These are phyloP conservation scores for Listronotus bonariensis DNA, from an alignment of 1,140 invertebrate genomes.

Conservation along the genomic window DNA sequence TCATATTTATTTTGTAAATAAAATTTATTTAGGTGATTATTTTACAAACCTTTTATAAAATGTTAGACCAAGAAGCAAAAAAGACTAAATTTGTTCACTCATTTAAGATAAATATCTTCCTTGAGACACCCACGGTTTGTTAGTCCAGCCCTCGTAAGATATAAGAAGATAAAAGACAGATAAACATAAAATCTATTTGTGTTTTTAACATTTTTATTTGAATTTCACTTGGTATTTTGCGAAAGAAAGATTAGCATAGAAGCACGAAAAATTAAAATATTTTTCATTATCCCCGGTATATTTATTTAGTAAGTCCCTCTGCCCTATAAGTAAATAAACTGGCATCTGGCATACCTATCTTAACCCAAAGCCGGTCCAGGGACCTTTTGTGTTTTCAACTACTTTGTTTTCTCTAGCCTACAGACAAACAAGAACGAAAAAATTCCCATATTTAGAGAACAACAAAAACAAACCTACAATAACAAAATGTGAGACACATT, in stretches of 20 bases:
- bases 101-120: no score
- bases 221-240: constrained; percentile 13
- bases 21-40: no score
- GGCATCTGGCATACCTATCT: constrained; percentile 30
- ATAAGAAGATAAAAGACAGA: no score
- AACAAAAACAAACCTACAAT: constrained; percentile 37
- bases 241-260: neutral
- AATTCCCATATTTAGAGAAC: constrained; percentile 36
- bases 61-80: no score
- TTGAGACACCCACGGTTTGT: no score
- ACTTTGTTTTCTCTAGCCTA: constrained; percentile 25
- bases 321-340: constrained; percentile 35
- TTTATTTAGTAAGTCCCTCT: constrained; percentile 29
- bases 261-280: neutral
- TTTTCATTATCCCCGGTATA: constrained; percentile 5
- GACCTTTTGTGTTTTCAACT: constrained; percentile 34
- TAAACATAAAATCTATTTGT: no score
- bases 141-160: no score
- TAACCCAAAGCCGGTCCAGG: constrained; percentile 3
- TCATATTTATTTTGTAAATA: no score
- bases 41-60: no score
- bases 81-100: no score
- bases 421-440: constrained; percentile 29
- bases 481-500: constrained; percentile 33
- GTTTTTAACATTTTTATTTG: no score